Evolutionary conservation across 2,888 invertebrate species (phyloP), one percentile per base, ranked within the genome.

Genomic region (Eretmocerus hayati): DNA sequence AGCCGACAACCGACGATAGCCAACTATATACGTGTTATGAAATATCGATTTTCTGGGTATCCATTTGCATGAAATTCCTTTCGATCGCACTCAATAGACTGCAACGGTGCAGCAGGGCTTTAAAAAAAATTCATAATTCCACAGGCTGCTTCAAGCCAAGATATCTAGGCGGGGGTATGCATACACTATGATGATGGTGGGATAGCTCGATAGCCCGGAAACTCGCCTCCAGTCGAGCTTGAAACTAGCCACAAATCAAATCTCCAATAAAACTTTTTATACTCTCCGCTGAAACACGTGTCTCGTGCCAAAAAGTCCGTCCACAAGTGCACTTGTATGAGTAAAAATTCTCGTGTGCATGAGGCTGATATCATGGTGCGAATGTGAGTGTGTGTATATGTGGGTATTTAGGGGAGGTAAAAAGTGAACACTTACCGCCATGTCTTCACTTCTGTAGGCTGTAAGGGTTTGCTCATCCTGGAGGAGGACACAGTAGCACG

Each of bases 401-500:
- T 6, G 8, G 11, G 6, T 26, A 11, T 9, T 9, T 9, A 26
- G 11, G 26, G 26, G 6, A 26, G 26, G 11, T 6, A 21, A 22
- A 22, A 6, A n/a, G 52, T 45, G 51, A 56, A 41, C 53, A 81
- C 84, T 83, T 66, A 85, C 85, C 72, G 84, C 83, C 72, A 87
- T 81, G 72, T 87, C 85, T 73, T 87, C 87, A 67, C 83, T 84
- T 57, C 84, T 78, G 73, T 86, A 85, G 37, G 85, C 83, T 13
- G 85, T 84, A 66, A 87, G 80, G 50, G 83, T 84, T 65, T 83
- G 80, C 59, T 85, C 79, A 69, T 85, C 84, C 72, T 85, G 85
- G 59, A 84, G 78, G 61, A 87, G 77, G 36, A 87, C 85, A 72
- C 86, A 86, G 74, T 85, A 87, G 73, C 83, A 84, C 15, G 87